phyloP scores from a whole-genome alignment of 2,888 invertebrate genomes.

The Pyrrhosoma nymphula region DNA sequence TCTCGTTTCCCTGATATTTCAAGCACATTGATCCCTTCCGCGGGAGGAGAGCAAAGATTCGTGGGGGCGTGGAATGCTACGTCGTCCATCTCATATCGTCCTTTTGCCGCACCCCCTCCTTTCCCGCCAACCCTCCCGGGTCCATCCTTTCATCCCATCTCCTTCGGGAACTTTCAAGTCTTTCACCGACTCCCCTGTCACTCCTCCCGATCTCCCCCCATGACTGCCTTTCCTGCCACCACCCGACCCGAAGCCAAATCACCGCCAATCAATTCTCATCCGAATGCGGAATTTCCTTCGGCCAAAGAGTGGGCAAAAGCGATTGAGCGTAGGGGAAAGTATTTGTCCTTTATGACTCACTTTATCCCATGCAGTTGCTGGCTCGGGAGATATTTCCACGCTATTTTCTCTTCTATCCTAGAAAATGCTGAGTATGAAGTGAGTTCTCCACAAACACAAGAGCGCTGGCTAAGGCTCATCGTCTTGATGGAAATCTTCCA shows the following conservation, averaged over 20 bases:
- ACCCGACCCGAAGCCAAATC: background rate
- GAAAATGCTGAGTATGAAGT: too few species aligned
- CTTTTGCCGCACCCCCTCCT: too few species aligned
- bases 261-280: background rate
- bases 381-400: background rate
- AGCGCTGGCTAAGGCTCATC: too few species aligned
- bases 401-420: background rate
- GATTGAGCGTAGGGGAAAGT: background rate
- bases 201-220: background rate
- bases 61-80: too few species aligned
- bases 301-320: background rate
- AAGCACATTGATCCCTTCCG: background rate
- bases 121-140: too few species aligned
- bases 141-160: too few species aligned
- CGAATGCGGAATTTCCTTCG: background rate
- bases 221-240: background rate
- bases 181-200: background rate
- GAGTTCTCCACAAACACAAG: background rate
- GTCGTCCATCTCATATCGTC: too few species aligned
- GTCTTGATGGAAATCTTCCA: too few species aligned
- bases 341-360: background rate
- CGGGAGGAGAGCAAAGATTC: background rate
- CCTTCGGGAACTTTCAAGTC: background rate
- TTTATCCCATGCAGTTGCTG: background rate
- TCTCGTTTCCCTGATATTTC: background rate